Conservation (phyloP, 2,797 vertebrate genomes). For the Hippocampus kuda region DNA sequence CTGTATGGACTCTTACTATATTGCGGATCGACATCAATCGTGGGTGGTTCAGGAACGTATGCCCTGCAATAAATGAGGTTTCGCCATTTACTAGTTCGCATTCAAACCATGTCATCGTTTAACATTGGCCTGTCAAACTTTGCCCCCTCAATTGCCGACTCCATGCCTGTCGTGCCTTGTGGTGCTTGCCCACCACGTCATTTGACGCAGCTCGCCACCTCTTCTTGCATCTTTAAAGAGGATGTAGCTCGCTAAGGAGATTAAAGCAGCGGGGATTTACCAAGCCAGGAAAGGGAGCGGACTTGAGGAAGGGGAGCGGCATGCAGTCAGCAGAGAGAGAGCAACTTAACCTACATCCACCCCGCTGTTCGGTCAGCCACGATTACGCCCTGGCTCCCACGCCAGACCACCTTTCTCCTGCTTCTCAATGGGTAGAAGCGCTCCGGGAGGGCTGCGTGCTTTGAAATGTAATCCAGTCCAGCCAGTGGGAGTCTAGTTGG, state of each 20-base stretch:
- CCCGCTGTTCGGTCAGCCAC: conserved; percentile 56
- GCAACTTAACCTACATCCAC: conserved; percentile 62
- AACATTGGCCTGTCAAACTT: not conserved
- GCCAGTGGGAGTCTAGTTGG: conserved; percentile 42
- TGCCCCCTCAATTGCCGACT: not conserved
- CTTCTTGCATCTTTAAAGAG: conserved; percentile 78
- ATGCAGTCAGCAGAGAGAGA: conserved; percentile 18
- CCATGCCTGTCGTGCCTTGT: not conserved
- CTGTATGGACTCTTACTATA: too few relatives aligned
- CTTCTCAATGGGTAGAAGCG: conserved; percentile 27
- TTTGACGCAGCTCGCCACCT: conserved; percentile 46
- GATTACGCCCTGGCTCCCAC: conserved; percentile 48
- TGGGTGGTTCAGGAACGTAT: too few relatives aligned
- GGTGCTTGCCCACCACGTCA: conserved; percentile 7
- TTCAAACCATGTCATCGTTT: not conserved
- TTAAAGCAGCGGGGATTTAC: conserved; percentile 76
- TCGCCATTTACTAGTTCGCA: not conserved
- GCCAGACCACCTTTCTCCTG: conserved; percentile 21
- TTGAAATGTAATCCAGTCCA: conserved; percentile 58
- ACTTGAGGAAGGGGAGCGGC: conserved; percentile 40
- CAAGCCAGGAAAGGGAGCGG: conserved; percentile 59
- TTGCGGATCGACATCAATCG: too few relatives aligned
- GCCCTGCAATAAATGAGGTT: too few relatives aligned
- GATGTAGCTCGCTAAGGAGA: conserved; percentile 72
- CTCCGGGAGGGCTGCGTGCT: conserved; percentile 39